A percentile compares a stretch with the other conserved stretches of the same genome.
Conservation (phyloP, 1,140 invertebrate genomes). For the Atopsyche davidsoni region DNA sequence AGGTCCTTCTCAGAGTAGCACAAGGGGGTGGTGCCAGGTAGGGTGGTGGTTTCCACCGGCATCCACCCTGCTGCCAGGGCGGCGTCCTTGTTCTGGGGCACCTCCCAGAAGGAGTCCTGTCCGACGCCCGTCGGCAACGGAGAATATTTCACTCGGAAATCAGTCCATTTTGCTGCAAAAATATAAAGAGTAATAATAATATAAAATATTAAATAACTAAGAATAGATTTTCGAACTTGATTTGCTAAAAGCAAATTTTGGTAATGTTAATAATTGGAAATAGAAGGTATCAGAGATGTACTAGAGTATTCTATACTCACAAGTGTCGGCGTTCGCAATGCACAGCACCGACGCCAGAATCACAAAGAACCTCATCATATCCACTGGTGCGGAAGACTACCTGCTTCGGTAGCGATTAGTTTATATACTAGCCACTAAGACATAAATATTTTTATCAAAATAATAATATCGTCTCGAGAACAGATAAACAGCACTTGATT, state of each 20-base stretch:
- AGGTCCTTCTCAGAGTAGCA: slow-evolving; percentile 25
- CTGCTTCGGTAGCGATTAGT: too few relatives aligned
- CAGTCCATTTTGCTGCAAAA: slow-evolving; percentile 23
- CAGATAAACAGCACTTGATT: too few relatives aligned
- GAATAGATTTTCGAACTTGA: too few relatives aligned
- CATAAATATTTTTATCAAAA: too few relatives aligned
- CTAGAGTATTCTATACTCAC: slow-evolving; percentile 5
- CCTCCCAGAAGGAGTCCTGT: slow-evolving; percentile 18
- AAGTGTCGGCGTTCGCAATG: slow-evolving; percentile 7
- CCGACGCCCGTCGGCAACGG: slow-evolving; percentile 5
- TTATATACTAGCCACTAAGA: too few relatives aligned
- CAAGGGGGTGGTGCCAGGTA: slow-evolving; percentile 6
- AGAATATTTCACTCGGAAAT: slow-evolving; percentile 25
- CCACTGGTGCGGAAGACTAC: too few relatives aligned
- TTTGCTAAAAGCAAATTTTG: too few relatives aligned
- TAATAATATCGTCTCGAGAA: too few relatives aligned
- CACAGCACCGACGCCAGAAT: not conserved
- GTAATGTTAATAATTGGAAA: not conserved
- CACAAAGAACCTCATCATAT: slow-evolving; percentile 1
- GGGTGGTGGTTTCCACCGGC: not conserved
- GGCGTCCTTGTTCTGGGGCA: slow-evolving; percentile 8
- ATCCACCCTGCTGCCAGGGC: slow-evolving; percentile 16
- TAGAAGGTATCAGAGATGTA: not conserved
- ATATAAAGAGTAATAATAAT: too few relatives aligned
- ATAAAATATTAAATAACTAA: too few relatives aligned